A percentile compares a stretch with the other conserved stretches of the same genome.
These are phyloP conservation scores for Eupithecia subumbrata DNA, from an alignment of 2,888 invertebrate genomes.

Conservation along the genomic window DNA sequence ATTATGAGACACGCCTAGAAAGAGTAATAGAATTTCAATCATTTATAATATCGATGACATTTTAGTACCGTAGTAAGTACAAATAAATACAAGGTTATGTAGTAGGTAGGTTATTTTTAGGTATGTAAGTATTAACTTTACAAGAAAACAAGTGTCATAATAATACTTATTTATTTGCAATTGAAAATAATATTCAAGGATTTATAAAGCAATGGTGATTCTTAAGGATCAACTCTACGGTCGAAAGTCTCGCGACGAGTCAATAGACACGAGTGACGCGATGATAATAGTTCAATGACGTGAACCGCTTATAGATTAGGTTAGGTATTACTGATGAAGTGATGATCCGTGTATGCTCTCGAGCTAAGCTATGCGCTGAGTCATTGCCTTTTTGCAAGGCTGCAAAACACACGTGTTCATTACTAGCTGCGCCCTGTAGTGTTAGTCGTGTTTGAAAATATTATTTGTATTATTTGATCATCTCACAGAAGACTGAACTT, in stretches of 20 bases:
- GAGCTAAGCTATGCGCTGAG: background rate
- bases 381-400: background rate
- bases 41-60: background rate
- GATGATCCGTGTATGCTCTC: background rate
- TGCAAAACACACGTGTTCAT: background rate
- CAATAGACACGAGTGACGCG: background rate
- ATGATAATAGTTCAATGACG: background rate
- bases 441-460: background rate
- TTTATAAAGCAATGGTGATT: background rate
- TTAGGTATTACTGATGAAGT: background rate
- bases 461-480: background rate
- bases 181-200: background rate
- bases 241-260: background rate
- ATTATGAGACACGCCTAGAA: constrained; percentile 7
- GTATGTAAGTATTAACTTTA: no score
- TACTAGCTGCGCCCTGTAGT: background rate
- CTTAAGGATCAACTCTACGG: background rate
- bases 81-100: no score
- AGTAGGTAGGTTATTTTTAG: no score
- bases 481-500: background rate
- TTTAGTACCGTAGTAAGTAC: background rate
- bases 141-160: background rate
- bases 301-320: background rate
- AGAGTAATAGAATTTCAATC: background rate
- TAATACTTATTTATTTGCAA: background rate